Evolutionary conservation across 2,888 invertebrate species (phyloP), one percentile per base, ranked within the genome.

Genomic region (Platypus cylindrus): DNA sequence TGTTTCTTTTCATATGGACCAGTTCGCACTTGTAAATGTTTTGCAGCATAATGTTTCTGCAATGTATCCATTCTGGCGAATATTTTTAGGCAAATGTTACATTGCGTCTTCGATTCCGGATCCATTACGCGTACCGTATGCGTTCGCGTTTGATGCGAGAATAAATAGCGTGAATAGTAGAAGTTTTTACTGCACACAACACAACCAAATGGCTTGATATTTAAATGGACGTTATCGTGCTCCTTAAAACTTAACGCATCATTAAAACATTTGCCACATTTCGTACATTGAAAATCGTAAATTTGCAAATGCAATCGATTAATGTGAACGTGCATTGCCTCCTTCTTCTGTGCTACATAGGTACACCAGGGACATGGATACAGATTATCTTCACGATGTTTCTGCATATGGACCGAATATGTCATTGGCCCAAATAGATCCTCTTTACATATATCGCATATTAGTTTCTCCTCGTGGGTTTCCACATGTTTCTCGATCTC

Each of bases 251-350:
- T 64, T 4, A 63, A 57, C n/a, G 55, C 55, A 11, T 57, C 58
- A 2, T 64, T 60, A 46, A 59, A 68, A 3, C 61, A 63, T 46
- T 67, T 67, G 0, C 67, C 68, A 37, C 68, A 68, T 2, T 55
- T 54, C 17, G 60, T 52, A 36, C 68, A 68, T 5, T 67, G 58
- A 37, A 54, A 63, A 30, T 59, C 59, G 40, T 59, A 63, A 32
- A 64, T 45, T 34, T 47, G 45, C 9, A 46, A 44, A 27, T 50
- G 51, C 38, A 49, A 30, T 2, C 48, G 36, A 13, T 47, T 44
- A 23, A 51, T 51, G 35, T 51, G 51, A 1, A 48, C 45, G 28
- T 48, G 37, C 48, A 51, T 50, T 2, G 49, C 48, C 17, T 50
- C 48, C 32, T 49, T 48, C 30, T 49, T 43, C 20, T 37, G 42